Percentiles rank a stretch among this genome's conserved stretches.
These are phyloP conservation scores for Pelagia noctiluca DNA, from an alignment of 30 jellyfish, hydroid and myxozoan species.

Conservation along the genomic window DNA sequence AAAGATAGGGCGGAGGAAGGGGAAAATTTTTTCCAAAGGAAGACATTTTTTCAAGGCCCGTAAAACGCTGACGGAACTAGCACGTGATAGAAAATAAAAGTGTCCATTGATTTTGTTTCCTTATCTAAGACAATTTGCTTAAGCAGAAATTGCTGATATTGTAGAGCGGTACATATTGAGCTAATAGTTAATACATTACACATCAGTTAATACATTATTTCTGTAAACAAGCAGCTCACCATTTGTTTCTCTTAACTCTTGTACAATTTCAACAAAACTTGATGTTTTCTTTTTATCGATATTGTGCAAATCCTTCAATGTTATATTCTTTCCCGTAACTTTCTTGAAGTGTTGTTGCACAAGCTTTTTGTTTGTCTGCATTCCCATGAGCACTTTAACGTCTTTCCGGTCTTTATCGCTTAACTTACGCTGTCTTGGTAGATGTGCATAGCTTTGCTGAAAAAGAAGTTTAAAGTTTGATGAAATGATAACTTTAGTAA, in stretches of 20 bases:
- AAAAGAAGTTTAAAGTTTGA: slow-evolving; percentile 1
- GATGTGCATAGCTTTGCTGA: slow-evolving; percentile 39
- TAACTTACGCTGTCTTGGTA: slow-evolving; percentile 46
- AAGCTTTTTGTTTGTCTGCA: slow-evolving; percentile 35
- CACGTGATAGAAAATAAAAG: not conserved
- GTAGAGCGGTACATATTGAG: not conserved
- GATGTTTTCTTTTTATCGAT: slow-evolving; percentile 5
- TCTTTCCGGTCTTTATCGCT: not conserved
- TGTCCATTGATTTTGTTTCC: slow-evolving; percentile 1
- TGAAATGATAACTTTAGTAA: not conserved
- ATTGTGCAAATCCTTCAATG: slow-evolving; percentile 17
- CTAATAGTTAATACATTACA: not conserved
- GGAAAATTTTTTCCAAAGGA: not conserved
- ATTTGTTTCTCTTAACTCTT: slow-evolving; percentile 10
- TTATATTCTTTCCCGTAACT: slow-evolving; percentile 37
- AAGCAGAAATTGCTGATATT: not conserved
- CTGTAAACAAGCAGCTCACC: slow-evolving; percentile 6
- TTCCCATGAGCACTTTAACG: not conserved
- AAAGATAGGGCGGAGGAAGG: slow-evolving; percentile 1
- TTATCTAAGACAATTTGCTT: not conserved
- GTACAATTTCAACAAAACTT: slow-evolving; percentile 18
- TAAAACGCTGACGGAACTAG: slow-evolving; percentile 6
- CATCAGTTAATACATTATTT: too few relatives aligned
- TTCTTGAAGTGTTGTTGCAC: slow-evolving; percentile 7
- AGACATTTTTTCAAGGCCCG: slow-evolving; percentile 7